Base-by-base conservation (phyloP, 2,797 vertebrate genomes). In the Choloepus didactylus region DNA sequence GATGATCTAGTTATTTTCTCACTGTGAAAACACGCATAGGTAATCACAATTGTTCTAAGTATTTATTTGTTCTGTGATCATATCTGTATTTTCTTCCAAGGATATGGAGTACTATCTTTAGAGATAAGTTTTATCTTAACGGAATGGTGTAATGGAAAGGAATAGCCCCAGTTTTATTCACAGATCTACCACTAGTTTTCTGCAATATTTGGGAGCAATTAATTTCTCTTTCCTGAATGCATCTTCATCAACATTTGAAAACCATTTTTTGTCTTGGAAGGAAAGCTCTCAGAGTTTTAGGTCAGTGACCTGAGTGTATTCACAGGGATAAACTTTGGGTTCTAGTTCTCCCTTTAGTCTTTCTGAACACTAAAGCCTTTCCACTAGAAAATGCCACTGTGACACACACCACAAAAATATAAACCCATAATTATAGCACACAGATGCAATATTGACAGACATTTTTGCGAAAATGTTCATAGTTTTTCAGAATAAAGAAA, bases 271-370 rank as follows among this genome's bases (percentile, higher is more conserved):
- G 54, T 35, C 18, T 29, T 49, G 12, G 12, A 18, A 3, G 31
- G 46, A 70, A 41, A 35, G 4, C 14, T 54, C n/a, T 56, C 14
- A 73, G 31, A 59, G 35, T 66, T 59, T 19, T 8, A 46, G n/a
- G 15, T 23, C 56, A 18, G 38, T 35, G 69, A 2, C 4, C 66
- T 73, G 25, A 41, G 31, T 10, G 29, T 5, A 0, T 31, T 35
- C 9, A 1, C 1, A 27, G 11, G 12, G 5, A 2, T 10, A 1
- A 1, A 2, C 18, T 8, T 18, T 14, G 2, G n/a, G 8, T 56
- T 38, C 15, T 11, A 4, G 54, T 23, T 41, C 27, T 0, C 0
- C 41, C 23, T 3, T 7, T 18, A 46, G 49, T 44, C 16, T n/a
- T 64, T 67, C 18, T 75, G 19, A 64, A n/a, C 5, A 1, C 5